Percentiles rank a stretch among this genome's conserved stretches.
Conservation (phyloP, 2,888 invertebrate species). For the Timandra comae region DNA sequence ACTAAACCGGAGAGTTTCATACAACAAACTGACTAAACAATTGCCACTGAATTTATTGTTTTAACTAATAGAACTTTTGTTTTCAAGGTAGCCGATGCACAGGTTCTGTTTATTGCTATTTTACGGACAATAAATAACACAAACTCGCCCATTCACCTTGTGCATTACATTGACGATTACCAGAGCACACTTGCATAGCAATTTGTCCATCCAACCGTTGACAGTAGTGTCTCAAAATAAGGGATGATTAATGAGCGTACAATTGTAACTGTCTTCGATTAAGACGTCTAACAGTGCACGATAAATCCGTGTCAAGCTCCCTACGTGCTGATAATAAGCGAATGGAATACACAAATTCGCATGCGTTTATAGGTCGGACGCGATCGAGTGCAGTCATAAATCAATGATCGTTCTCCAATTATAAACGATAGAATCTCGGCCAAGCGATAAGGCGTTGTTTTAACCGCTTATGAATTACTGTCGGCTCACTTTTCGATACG, state of each 20-base stretch:
- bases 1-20: too few relatives aligned
- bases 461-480: constrained; percentile 21
- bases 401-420: constrained; percentile 46
- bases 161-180: too few relatives aligned
- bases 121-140: too few relatives aligned
- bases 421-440: constrained; percentile 32
- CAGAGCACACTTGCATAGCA: background rate
- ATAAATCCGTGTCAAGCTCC: constrained; percentile 13
- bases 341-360: constrained; percentile 25
- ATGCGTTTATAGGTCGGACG: constrained; percentile 38
- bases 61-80: too few relatives aligned
- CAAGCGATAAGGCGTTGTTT: constrained; percentile 42
- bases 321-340: constrained; percentile 13
- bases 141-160: too few relatives aligned
- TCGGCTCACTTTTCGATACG: constrained; percentile 34
- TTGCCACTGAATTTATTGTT: too few relatives aligned
- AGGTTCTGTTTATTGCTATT: too few relatives aligned
- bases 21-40: too few relatives aligned
- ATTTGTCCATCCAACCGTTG: constrained; percentile 2
- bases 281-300: constrained; percentile 11
- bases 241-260: constrained; percentile 13
- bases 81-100: too few relatives aligned
- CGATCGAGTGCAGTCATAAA: constrained; percentile 31
- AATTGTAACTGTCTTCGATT: constrained; percentile 14
- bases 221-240: constrained; percentile 7